Evolutionary conservation across 2,888 invertebrate genomes (phyloP), one percentile per base, ranked within the genome.

Genomic region (Folsomia candida): DNA sequence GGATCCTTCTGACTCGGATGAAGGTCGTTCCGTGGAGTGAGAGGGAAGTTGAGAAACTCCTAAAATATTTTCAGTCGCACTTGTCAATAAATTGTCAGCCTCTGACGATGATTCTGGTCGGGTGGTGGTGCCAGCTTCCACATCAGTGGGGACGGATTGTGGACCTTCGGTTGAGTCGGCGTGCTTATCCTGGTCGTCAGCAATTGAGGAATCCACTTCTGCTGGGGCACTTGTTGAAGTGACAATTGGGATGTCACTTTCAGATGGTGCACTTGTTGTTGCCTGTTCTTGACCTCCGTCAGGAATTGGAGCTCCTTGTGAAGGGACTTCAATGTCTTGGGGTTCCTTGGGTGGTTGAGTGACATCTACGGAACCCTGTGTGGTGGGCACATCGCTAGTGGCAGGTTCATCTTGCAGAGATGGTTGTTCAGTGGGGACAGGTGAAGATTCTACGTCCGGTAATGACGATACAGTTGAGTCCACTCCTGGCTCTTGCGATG

Each of bases 261-360:
- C 63, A 63, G 24, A 9, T 24, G 69, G 65, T 27, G n/a, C 22
- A 11, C 51, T 65, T 22, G 69, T 69, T 69, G 59, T 58, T 20
- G 27, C 37, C 27, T 47, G 65, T 47, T 58, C 64, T 6, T 6
- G 14, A 14, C 4, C 9, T 57, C 18, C 9, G 18, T 57, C n/a
- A 57, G 57, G 57, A 57, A 57, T n/a, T 51, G 11, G n/a, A n/a
- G n/a, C n/a, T n/a, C n/a, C n/a, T 37, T 37, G 37, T 37, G 37
- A 14, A 37, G 37, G 37, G 37, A 37, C 37, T 9, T 9, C 37
- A 14, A 4, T 4, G 14, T 37, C 37, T 14, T 9, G 4, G n/a
- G n/a, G n/a, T 37, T 37, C 37, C 14, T 37, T 37, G 37, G 6
- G 4, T 37, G 4, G 37, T 37, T 37, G 6, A 18, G 24, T 57